A percentile compares a stretch with the other conserved stretches of the same genome.
These are phyloP conservation scores for Bovichtus diacanthus DNA, from an alignment of 2,797 vertebrate genomes.

Conservation along the genomic window DNA sequence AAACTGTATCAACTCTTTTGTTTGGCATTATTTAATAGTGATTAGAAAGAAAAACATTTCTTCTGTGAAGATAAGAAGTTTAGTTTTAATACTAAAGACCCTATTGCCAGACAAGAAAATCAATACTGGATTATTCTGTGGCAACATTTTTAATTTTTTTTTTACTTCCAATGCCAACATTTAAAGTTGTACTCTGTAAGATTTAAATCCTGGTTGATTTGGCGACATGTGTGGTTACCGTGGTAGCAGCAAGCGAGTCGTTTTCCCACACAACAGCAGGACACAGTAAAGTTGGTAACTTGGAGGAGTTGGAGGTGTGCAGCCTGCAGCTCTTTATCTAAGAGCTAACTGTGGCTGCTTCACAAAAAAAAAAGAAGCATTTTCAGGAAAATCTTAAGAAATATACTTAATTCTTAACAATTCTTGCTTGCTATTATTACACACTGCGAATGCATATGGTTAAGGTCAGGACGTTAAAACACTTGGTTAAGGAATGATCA, in stretches of 20 bases:
- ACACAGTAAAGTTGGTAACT: background rate
- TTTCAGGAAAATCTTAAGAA: too few relatives aligned
- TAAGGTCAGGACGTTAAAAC: background rate
- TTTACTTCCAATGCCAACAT: too few relatives aligned
- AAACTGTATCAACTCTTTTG: background rate
- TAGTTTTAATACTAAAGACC: background rate
- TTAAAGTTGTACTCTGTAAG: too few relatives aligned
- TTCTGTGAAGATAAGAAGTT: background rate
- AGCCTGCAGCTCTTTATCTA: conserved; percentile 1
- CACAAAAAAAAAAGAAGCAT: too few relatives aligned
- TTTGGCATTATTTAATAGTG: background rate
- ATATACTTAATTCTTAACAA: too few relatives aligned
- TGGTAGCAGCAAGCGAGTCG: too few relatives aligned
- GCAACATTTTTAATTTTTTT: too few relatives aligned
- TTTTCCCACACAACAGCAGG: conserved; percentile 2
- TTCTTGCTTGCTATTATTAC: background rate
- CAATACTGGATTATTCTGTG: too few relatives aligned
- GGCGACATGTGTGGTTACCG: too few relatives aligned
- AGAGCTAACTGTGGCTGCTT: background rate
- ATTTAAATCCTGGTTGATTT: too few relatives aligned
- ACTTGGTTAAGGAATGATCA: too few relatives aligned
- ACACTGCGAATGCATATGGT: background rate
- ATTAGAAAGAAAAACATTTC: conserved; percentile 1
- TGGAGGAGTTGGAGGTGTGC: background rate
- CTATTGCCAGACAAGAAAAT: too few relatives aligned